Evolutionary conservation across 2,888 invertebrate species (phyloP).

Genomic region (Scaptomyza tumidula): DNA sequence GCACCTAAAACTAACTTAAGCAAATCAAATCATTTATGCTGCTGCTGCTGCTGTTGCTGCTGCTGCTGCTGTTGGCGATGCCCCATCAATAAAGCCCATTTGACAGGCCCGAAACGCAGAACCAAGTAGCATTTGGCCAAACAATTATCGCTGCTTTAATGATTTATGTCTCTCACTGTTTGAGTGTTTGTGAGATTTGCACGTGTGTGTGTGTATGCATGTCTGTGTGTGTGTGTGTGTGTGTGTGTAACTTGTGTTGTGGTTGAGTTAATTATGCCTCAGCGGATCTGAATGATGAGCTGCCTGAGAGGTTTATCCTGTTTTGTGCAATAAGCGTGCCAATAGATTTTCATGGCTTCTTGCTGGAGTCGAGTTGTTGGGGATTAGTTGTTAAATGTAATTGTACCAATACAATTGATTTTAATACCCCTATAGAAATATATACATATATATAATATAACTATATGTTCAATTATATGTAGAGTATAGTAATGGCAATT

Average conservation of each 20-base stretch:
- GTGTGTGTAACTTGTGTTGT: constrained; percentile 11
- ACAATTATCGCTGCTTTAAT: constrained; percentile 76
- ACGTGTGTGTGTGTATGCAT: constrained; percentile 1
- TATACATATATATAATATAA: too few relatives aligned
- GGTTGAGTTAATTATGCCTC: constrained; percentile 56
- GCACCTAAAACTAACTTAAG: constrained; percentile 14
- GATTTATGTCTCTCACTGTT: constrained; percentile 61
- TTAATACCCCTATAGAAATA: neutral
- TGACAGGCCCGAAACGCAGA: constrained; percentile 75
- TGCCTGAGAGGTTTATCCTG: constrained; percentile 55
- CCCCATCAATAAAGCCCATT: constrained; percentile 72
- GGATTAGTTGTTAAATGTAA: constrained; percentile 34
- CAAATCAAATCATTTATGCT: constrained; percentile 78
- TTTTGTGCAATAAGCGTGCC: constrained; percentile 3
- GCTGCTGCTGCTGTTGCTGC: constrained; percentile 46
- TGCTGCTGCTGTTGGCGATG: constrained; percentile 44
- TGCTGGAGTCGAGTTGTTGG: neutral
- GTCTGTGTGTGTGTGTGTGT: constrained; percentile 6
- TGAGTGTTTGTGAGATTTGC: neutral
- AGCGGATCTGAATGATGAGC: constrained; percentile 60
- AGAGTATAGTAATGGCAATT: too few relatives aligned
- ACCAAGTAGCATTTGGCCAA: constrained; percentile 61
- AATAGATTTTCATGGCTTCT: constrained; percentile 3
- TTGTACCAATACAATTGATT: constrained; percentile 33
- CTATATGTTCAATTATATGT: too few relatives aligned